A percentile compares a stretch with the other conserved stretches of the same genome.
Conservation (phyloP, 2,888 invertebrate genomes). For the Spodoptera littoralis region DNA sequence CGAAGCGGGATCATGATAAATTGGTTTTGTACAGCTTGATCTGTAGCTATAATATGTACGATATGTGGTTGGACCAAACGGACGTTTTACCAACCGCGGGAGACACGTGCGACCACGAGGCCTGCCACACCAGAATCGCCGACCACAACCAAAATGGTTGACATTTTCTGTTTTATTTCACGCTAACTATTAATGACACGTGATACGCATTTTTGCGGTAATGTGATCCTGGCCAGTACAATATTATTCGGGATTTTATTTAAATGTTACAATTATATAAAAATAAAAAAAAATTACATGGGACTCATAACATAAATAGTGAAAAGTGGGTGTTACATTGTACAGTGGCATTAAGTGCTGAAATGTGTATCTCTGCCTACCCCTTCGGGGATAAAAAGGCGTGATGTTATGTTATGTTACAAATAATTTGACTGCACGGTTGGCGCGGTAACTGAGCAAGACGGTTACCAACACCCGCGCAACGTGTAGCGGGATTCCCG, state of each 20-base stretch:
- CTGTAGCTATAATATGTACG: not conserved
- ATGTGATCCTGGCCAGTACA: not conserved
- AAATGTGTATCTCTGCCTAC: no score
- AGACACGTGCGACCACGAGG: slow-evolving; percentile 27
- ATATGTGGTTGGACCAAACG: slow-evolving; percentile 34
- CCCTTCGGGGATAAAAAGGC: no score
- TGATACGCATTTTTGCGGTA: slow-evolving; percentile 1
- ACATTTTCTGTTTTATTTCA: slow-evolving; percentile 36
- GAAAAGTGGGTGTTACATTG: no score
- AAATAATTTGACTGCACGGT: no score
- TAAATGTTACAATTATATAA: not conserved
- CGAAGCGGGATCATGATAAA: no score
- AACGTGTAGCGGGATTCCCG: no score
- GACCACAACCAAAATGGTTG: slow-evolving; percentile 25
- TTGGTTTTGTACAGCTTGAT: no score
- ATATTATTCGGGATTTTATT: slow-evolving; percentile 12
- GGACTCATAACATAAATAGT: no score
- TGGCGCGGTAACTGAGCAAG: no score
- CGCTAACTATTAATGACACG: slow-evolving; percentile 17
- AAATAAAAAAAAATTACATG: no score
- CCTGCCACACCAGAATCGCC: slow-evolving; percentile 27
- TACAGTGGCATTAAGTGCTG: no score
- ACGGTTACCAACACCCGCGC: no score
- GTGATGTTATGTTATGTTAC: not conserved
- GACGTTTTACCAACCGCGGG: slow-evolving; percentile 34